phyloP scores from a whole-genome alignment of 2,797 vertebrate species.

The Ceryle rudis region DNA sequence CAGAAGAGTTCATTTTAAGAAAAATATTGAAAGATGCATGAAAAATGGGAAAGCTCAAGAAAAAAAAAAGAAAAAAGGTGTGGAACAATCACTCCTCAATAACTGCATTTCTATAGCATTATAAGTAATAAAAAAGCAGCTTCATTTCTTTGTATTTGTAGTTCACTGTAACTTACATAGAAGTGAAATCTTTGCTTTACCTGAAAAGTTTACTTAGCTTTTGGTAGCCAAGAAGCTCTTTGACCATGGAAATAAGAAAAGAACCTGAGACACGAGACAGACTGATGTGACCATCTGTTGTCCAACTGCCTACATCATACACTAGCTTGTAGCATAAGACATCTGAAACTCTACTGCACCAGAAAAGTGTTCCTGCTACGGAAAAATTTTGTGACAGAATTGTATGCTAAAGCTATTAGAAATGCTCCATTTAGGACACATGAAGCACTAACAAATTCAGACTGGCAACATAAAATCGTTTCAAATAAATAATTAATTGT shows the following conservation, averaged over 20 bases:
- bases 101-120: neutral
- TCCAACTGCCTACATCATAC: fast-evolving
- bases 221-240: neutral
- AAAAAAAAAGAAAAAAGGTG: neutral
- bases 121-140: neutral
- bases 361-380: neutral
- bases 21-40: neutral
- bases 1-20: neutral
- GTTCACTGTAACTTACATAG: neutral
- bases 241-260: neutral
- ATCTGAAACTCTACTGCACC: neutral
- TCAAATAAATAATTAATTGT: neutral
- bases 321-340: neutral
- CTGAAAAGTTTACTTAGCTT: neutral
- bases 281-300: no score
- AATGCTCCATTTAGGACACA: neutral
- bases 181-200: neutral
- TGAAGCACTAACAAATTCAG: neutral
- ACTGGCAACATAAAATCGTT: neutral
- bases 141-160: neutral
- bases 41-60: neutral
- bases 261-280: neutral
- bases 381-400: neutral
- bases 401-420: neutral
- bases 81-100: neutral